A percentile compares a stretch with the other conserved stretches of the same genome.
phyloP scores from a whole-genome alignment of 2,888 invertebrate genomes.

The Zaprionus obscuricornis region DNA sequence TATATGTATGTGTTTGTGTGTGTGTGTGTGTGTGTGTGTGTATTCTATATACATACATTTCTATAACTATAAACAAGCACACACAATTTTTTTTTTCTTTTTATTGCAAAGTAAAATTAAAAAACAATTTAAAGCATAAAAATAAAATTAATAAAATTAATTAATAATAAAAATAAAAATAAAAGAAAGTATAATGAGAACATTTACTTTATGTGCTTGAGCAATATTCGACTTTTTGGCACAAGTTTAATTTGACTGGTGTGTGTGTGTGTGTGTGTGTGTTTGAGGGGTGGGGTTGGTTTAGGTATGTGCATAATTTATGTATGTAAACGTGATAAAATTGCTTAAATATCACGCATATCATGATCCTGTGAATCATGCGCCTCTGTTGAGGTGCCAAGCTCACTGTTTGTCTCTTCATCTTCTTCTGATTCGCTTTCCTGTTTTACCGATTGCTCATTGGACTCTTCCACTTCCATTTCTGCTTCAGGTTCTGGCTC shows the following conservation, averaged over 20 bases:
- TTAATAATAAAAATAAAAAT: too few relatives aligned
- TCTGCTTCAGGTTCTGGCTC: too few relatives aligned
- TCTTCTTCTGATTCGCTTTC: conserved; percentile 59
- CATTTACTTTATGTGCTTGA: conserved; percentile 52
- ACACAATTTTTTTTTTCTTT: conserved; percentile 13
- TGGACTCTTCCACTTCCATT: too few relatives aligned
- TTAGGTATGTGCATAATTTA: conserved; percentile 14
- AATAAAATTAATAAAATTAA: too few relatives aligned
- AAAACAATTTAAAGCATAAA: too few relatives aligned
- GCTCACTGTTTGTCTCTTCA: conserved; percentile 56
- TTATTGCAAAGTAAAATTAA: conserved; percentile 21
- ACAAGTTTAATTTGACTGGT: conserved; percentile 79
- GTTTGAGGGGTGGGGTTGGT: background rate
- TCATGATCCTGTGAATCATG: conserved; percentile 63
- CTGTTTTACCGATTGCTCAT: conserved; percentile 14
- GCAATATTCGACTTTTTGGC: conserved; percentile 80
- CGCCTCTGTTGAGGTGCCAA: conserved; percentile 52
- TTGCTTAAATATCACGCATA: conserved; percentile 71
- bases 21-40: conserved; percentile 1
- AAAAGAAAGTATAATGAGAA: background rate
- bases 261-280: conserved; percentile 6
- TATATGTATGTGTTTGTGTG: background rate
- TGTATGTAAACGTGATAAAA: background rate
- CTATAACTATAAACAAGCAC: conserved; percentile 56
- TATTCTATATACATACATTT: conserved; percentile 21